Evolutionary conservation across 2,888 invertebrate genomes (phyloP).

Genomic region (Idaea biselata): DNA sequence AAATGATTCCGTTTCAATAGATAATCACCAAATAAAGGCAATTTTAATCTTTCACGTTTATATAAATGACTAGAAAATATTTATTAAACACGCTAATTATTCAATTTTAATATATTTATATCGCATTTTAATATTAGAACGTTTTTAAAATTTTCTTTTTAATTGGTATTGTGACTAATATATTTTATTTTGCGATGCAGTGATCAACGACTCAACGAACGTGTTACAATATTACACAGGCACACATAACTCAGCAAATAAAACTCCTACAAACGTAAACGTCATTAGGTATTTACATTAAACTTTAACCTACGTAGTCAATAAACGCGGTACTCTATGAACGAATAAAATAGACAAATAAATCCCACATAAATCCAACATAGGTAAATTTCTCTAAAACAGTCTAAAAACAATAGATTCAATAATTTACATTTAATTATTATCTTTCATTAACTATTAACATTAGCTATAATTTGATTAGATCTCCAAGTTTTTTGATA

Average conservation of each 20-base stretch:
- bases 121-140: not conserved
- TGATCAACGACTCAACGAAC: constrained; percentile 45
- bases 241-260: constrained; percentile 69
- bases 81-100: not conserved
- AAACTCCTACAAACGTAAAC: constrained; percentile 62
- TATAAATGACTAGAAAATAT: not conserved
- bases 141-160: not conserved
- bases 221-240: constrained; percentile 52
- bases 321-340: constrained; percentile 63
- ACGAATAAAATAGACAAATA: constrained; percentile 63
- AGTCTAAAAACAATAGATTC: constrained; percentile 66
- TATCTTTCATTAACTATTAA: constrained; percentile 76
- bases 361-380: constrained; percentile 70
- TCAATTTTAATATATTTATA: not conserved
- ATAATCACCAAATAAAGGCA: too few species aligned
- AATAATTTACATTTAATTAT: constrained; percentile 68
- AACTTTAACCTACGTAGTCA: constrained; percentile 57
- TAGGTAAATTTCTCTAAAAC: constrained; percentile 81
- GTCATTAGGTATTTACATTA: constrained; percentile 65
- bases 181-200: constrained; percentile 33
- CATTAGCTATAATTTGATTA: constrained; percentile 78
- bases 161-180: not conserved
- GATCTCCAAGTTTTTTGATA: constrained; percentile 74
- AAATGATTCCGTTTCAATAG: too few species aligned
- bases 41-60: not conserved